Conservation (phyloP, 1,140 invertebrate species). For the Archivesica marissinica region DNA sequence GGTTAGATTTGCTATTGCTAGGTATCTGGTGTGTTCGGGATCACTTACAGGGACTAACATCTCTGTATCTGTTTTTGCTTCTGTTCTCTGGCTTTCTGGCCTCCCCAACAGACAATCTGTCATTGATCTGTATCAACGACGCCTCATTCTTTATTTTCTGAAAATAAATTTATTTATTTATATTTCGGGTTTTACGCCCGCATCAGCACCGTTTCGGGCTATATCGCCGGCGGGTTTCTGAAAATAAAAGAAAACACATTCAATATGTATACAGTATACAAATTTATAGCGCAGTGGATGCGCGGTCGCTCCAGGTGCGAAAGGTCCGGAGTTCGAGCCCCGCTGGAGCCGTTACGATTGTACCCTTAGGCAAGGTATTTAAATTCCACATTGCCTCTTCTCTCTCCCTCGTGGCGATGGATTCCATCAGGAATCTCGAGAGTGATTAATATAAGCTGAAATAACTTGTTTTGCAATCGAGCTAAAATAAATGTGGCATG, state of each 20-base stretch:
- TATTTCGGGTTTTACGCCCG: no score
- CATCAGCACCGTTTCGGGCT: no score
- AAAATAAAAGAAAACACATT: not conserved
- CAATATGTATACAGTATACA: not conserved
- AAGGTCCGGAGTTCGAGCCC: not conserved
- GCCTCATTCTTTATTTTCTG: slow-evolving; percentile 80
- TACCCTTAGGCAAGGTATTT: no score
- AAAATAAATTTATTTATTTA: slow-evolving; percentile 63
- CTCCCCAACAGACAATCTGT: slow-evolving; percentile 89
- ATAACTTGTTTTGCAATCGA: no score
- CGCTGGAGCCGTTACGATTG: not conserved
- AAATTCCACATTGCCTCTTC: no score
- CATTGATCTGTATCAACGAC: slow-evolving; percentile 86
- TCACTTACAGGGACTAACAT: slow-evolving; percentile 95
- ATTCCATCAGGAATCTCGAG: no score
- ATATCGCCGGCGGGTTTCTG: not conserved
- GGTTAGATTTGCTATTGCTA: no score
- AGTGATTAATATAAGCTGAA: no score
- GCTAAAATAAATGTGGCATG: no score
- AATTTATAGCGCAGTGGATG: not conserved
- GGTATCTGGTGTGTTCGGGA: no score
- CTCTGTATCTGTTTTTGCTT: slow-evolving; percentile 94
- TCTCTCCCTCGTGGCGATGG: no score
- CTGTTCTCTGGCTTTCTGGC: slow-evolving; percentile 92
- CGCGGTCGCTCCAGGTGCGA: not conserved